Evolutionary conservation across 2,113 vertebrate genomes (phyloP).

Genomic region (Urocynchramus pylzowi): DNA sequence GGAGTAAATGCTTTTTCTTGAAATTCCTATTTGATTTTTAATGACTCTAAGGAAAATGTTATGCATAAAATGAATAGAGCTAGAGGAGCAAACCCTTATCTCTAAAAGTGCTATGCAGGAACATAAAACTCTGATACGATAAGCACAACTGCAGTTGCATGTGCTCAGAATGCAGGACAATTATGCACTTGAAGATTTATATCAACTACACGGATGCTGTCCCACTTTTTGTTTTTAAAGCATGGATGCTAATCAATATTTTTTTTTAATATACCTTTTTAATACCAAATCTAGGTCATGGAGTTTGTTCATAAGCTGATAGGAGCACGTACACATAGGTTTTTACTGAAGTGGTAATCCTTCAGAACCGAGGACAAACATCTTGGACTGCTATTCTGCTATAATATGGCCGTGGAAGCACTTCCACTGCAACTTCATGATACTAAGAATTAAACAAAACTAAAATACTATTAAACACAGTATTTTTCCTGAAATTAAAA

Average conservation of each 20-base stretch:
- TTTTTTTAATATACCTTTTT: not conserved
- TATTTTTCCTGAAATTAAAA: not conserved
- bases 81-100: not conserved
- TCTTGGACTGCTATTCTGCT: not conserved
- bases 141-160: conserved; percentile 13
- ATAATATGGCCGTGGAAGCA: not conserved
- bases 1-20: not conserved
- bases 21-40: not conserved
- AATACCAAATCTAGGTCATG: not conserved
- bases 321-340: not conserved
- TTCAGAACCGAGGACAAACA: not conserved
- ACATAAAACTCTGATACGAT: not conserved
- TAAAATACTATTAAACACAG: not conserved
- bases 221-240: not conserved
- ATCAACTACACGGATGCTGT: not conserved
- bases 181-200: not conserved
- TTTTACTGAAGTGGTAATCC: not conserved
- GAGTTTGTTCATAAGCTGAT: not conserved
- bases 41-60: not conserved
- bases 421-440: not conserved
- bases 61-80: not conserved
- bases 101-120: not conserved
- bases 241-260: not conserved
- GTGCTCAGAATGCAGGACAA: conserved; percentile 29
- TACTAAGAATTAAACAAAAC: not conserved